Base-by-base conservation (phyloP, 2,888 invertebrate genomes). In the Hydrotaea cyrtoneurina region DNA sequence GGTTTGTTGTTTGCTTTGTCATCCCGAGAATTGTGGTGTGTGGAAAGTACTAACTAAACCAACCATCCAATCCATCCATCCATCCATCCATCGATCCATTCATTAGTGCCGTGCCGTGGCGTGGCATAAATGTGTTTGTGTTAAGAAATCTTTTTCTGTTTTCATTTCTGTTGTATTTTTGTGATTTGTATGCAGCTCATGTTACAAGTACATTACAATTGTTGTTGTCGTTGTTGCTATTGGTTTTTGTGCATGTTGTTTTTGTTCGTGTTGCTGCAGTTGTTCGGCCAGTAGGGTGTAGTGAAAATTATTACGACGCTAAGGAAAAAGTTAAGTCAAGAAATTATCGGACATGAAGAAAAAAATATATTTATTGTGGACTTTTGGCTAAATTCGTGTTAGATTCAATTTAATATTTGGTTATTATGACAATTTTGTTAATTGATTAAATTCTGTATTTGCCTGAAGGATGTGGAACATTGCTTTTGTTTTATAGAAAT, bases 111-210 rank as follows among this genome's bases (percentile, higher is more conserved):
- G 50, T 15, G 50, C 77, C 73, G 80, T 72, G 72, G 8, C 26
- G 15, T 62, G 39, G 3, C n/a, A 7, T 31, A 31, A 31, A 31
- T 31, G 31, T 31, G 31, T 31, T 15, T n/a, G 50, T 36, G 19
- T 73, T 13, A 39, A 13, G 36, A 73, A 31, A 55, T 19, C 13
- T 46, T 62, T 26, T 26, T 46, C 53, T 64, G 3, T 62, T 62
- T 10, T 31, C 50, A 8, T 73, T 73, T 19, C 39, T 71, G 19
- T 73, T 5, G 7, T 50, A 69, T 26, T 74, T 43, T 43, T 59
- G 26, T 87, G 86, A 89, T 90, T 89, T 89, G 89, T 89, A 90
- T 90, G 86, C 88, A 69, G 86, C 87, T 90, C 89, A 89, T 88
- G 88, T 88, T 89, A 88, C 90, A 89, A 87, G 85, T 86, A 85